Evolutionary conservation across 2,797 vertebrate genomes (phyloP).

Genomic region (Ispidina lecontei): DNA sequence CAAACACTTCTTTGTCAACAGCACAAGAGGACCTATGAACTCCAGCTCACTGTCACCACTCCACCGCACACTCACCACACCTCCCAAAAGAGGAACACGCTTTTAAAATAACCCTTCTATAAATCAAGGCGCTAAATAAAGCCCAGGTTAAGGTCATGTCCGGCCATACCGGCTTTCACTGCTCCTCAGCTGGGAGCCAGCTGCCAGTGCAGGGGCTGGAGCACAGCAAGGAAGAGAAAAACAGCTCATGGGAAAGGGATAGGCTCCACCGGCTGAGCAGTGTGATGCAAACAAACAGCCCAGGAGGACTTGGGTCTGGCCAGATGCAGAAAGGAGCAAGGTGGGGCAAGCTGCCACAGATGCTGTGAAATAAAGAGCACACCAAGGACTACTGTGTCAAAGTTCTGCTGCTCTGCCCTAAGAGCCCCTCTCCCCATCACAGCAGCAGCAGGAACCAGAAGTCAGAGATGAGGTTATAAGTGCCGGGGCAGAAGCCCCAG

Average conservation of each 20-base stretch:
- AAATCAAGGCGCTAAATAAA: slow-evolving; percentile 65
- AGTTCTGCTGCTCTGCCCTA: not conserved
- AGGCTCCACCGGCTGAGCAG: not conserved
- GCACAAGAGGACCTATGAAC: not conserved
- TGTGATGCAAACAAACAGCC: not conserved
- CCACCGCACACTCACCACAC: not conserved
- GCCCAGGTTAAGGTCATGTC: slow-evolving; percentile 62
- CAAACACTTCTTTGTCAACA: slow-evolving; percentile 36
- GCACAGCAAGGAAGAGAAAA: not conserved
- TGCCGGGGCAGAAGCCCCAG: not conserved
- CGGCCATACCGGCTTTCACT: slow-evolving; percentile 14
- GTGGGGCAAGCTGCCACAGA: not conserved
- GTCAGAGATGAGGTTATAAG: accelerated
- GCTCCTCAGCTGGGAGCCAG: not conserved
- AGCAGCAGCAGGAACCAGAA: not conserved
- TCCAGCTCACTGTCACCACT: not conserved
- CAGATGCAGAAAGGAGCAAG: not conserved
- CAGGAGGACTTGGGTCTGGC: not conserved
- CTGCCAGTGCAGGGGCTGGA: not conserved
- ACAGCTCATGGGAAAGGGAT: not conserved
- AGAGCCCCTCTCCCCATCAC: not conserved
- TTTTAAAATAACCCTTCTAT: slow-evolving; percentile 61
- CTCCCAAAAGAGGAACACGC: slow-evolving; percentile 17
- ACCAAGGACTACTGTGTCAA: not conserved
- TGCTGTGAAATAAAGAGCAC: not conserved